A percentile compares a stretch with the other conserved stretches of the same genome.
These are phyloP conservation scores for Sarcophaga caerulescens DNA, from an alignment of 2,888 invertebrate genomes.

Conservation along the genomic window DNA sequence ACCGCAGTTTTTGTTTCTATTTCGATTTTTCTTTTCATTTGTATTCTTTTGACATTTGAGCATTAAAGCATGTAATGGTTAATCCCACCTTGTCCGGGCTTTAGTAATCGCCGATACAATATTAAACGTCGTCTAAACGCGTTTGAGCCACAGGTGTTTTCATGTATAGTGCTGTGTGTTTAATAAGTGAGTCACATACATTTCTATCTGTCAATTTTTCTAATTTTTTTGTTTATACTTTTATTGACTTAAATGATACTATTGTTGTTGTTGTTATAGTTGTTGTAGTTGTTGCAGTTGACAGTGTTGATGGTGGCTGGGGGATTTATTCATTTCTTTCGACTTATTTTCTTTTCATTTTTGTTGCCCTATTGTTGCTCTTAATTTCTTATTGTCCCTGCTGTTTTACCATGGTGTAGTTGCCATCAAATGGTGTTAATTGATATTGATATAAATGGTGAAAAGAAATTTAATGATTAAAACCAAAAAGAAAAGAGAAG, in stretches of 20 bases:
- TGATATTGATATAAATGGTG: slow-evolving; percentile 60
- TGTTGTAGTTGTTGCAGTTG: neutral
- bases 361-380: slow-evolving; percentile 20
- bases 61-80: slow-evolving; percentile 64
- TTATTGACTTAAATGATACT: slow-evolving; percentile 35
- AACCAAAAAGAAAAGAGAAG: slow-evolving; percentile 6
- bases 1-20: slow-evolving; percentile 11
- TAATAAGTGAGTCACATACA: slow-evolving; percentile 68
- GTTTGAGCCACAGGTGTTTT: slow-evolving; percentile 61
- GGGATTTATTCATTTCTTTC: slow-evolving; percentile 65
- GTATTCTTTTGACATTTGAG: slow-evolving; percentile 60
- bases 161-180: slow-evolving; percentile 16
- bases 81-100: slow-evolving; percentile 36
- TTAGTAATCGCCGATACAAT: slow-evolving; percentile 1
- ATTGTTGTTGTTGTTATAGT: neutral
- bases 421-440: slow-evolving; percentile 76
- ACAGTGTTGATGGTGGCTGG: neutral
- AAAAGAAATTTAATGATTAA: slow-evolving; percentile 27
- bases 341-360: slow-evolving; percentile 16
- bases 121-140: neutral
- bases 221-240: slow-evolving; percentile 48
- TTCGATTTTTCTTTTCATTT: slow-evolving; percentile 59
- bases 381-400: neutral
- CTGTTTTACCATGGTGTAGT: slow-evolving; percentile 67
- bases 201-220: slow-evolving; percentile 68